These are phyloP conservation scores for Ctena decussata DNA, from an alignment of 2,888 invertebrate species.

Conservation along the genomic window DNA sequence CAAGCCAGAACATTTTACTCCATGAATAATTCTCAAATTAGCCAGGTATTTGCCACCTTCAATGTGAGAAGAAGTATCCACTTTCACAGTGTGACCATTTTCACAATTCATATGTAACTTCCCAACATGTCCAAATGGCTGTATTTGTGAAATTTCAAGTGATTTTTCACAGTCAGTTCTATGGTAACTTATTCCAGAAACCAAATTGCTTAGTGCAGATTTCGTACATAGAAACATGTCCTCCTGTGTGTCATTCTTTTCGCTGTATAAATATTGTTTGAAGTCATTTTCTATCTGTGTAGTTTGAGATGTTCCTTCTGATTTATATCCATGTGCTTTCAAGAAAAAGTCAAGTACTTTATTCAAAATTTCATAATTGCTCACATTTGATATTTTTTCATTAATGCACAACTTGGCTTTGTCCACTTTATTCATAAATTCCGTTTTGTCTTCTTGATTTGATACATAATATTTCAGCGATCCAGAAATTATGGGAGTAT, in stretches of 20 bases:
- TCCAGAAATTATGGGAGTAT: neutral
- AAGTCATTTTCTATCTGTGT: neutral
- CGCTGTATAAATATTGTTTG: neutral
- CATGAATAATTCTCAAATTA: slow-evolving; percentile 10
- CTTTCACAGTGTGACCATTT: neutral
- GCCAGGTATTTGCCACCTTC: slow-evolving; percentile 6
- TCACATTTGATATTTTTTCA: neutral
- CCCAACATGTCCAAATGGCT: slow-evolving; percentile 14
- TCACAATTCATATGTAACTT: neutral
- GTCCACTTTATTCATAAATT: neutral
- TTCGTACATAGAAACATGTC: neutral
- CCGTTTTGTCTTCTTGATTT: neutral
- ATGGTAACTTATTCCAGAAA: neutral
- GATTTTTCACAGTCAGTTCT: neutral
- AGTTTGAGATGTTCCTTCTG: neutral
- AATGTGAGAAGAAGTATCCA: neutral
- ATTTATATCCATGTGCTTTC: neutral
- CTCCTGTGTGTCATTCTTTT: neutral
- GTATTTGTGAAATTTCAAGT: slow-evolving; percentile 1
- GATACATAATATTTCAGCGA: neutral
- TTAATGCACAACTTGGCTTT: neutral
- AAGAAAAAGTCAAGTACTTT: neutral
- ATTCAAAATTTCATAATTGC: neutral
- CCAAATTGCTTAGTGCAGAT: neutral
- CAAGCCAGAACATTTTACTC: neutral